phyloP scores from a whole-genome alignment of 1,140 invertebrate genomes.

The Laupala kohalensis region DNA sequence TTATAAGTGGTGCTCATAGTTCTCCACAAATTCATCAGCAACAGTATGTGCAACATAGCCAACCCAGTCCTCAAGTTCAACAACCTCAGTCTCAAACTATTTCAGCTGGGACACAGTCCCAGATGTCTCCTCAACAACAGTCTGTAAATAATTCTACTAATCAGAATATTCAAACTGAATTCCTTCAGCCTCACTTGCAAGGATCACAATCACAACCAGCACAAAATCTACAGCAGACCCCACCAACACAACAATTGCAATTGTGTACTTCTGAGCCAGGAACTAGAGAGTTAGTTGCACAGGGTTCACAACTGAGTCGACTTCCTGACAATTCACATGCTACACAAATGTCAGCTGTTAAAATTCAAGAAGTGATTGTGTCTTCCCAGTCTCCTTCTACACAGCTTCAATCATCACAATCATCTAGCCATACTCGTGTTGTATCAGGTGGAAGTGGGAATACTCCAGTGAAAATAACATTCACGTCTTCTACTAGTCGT shows the following conservation, averaged over 20 bases:
- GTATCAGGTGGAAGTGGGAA: constrained; percentile 5
- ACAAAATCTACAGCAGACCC: not conserved
- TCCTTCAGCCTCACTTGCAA: too few species aligned
- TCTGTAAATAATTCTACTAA: too few species aligned
- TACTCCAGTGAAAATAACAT: constrained; percentile 11
- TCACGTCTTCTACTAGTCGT: not conserved
- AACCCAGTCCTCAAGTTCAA: too few species aligned
- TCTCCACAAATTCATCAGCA: too few species aligned
- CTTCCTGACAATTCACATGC: not conserved
- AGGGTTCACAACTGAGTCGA: not conserved
- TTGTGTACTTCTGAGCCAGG: not conserved
- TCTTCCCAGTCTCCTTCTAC: not conserved
- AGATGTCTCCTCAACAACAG: too few species aligned
- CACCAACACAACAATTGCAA: not conserved
- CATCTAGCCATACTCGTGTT: not conserved
- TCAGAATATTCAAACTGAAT: too few species aligned
- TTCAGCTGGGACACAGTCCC: too few species aligned
- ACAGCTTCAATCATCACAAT: not conserved
- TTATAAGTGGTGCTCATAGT: too few species aligned
- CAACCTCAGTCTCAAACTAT: too few species aligned
- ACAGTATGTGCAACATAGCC: too few species aligned
- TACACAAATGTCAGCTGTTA: not conserved
- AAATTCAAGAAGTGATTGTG: not conserved
- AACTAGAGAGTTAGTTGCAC: not conserved
- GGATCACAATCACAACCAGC: too few species aligned